A percentile compares a stretch with the other conserved stretches of the same genome.
These are phyloP conservation scores for Cheilosia vulpina DNA, from an alignment of 2,888 invertebrate genomes.

Conservation along the genomic window DNA sequence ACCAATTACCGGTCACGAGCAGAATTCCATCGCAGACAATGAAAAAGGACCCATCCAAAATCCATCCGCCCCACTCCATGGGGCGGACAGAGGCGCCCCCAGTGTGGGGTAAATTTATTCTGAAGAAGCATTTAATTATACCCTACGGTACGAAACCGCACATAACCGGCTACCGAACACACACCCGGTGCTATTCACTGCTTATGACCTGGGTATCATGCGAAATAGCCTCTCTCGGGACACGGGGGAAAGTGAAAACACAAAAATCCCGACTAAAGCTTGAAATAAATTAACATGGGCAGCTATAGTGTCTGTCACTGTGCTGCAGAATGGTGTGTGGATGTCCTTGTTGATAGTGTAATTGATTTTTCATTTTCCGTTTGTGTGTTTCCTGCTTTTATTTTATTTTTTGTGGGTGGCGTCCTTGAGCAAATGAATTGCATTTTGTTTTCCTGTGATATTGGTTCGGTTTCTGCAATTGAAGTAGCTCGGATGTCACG, in stretches of 20 bases:
- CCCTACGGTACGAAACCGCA: slow-evolving; percentile 34
- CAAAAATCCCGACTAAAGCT: slow-evolving; percentile 22
- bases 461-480: slow-evolving; percentile 17
- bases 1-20: slow-evolving; percentile 71
- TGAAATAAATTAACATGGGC: slow-evolving; percentile 62
- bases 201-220: slow-evolving; percentile 31
- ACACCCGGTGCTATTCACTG: slow-evolving; percentile 2
- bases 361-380: slow-evolving; percentile 65
- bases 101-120: slow-evolving; percentile 39
- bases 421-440: slow-evolving; percentile 39
- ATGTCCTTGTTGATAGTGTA: slow-evolving; percentile 68
- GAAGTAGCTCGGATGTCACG: not conserved
- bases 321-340: slow-evolving; percentile 5
- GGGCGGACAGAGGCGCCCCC: not conserved
- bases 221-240: not conserved
- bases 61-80: not conserved
- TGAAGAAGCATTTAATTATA: slow-evolving; percentile 58
- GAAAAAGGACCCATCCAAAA: slow-evolving; percentile 32
- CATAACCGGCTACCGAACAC: slow-evolving; percentile 7
- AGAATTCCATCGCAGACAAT: slow-evolving; percentile 1
- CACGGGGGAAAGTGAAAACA: not conserved
- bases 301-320: slow-evolving; percentile 18
- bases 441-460: slow-evolving; percentile 20
- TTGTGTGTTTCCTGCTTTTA: not conserved
- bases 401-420: slow-evolving; percentile 5